phyloP scores from a whole-genome alignment of 1,140 invertebrate species.

The Orchesella cincta region DNA sequence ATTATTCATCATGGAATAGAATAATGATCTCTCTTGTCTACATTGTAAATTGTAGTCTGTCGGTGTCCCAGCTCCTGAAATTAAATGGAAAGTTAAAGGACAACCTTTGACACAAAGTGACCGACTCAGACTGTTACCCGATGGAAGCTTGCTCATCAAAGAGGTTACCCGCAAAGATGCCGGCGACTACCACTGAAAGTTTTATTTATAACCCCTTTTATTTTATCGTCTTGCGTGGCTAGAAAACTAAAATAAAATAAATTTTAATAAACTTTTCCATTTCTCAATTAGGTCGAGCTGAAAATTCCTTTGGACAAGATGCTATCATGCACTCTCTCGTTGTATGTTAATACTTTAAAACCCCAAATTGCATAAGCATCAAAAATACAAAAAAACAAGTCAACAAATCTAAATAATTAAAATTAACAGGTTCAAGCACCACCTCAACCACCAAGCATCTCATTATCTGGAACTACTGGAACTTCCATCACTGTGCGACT shows the following conservation, averaged over 20 bases:
- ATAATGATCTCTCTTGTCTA: background rate
- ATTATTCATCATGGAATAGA: background rate
- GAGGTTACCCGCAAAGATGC: slow-evolving; percentile 85
- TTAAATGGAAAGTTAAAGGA: slow-evolving; percentile 79
- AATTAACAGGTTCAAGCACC: slow-evolving; percentile 75
- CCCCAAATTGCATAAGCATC: too few relatives aligned
- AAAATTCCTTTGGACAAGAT: slow-evolving; percentile 89
- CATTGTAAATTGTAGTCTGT: too few relatives aligned
- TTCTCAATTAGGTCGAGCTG: too few relatives aligned
- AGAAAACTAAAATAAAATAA: background rate
- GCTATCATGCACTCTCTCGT: slow-evolving; percentile 73
- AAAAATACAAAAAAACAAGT: background rate
- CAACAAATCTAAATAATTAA: too few relatives aligned
- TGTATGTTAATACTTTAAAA: too few relatives aligned
- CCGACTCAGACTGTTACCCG: slow-evolving; percentile 76
- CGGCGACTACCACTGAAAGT: slow-evolving; percentile 85
- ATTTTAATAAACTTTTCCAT: slow-evolving; percentile 65
- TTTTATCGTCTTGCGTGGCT: background rate
- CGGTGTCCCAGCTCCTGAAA: slow-evolving; percentile 81
- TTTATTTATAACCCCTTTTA: too few relatives aligned
- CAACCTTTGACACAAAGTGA: slow-evolving; percentile 69
- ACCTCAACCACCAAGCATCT: slow-evolving; percentile 78
- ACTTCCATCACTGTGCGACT: slow-evolving; percentile 78
- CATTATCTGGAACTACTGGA: slow-evolving; percentile 77
- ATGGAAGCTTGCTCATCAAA: slow-evolving; percentile 86